Conservation (phyloP, 1,140 invertebrate genomes). For the Hydropsyche tenuis region DNA sequence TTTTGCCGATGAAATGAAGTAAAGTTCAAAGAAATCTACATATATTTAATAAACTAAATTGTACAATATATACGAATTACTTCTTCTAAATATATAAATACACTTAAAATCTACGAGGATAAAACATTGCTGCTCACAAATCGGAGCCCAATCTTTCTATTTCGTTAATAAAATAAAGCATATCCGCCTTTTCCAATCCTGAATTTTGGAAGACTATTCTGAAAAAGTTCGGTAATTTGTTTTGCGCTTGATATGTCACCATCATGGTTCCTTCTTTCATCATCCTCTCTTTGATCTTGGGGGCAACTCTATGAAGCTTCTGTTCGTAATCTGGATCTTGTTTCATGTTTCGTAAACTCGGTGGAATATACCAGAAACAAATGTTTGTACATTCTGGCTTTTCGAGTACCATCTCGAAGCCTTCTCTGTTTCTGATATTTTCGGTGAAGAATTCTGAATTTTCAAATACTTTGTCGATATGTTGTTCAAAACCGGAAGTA, state of each 20-base stretch:
- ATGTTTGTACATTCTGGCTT: conserved; percentile 92
- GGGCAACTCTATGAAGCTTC: conserved; percentile 82
- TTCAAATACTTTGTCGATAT: conserved; percentile 81
- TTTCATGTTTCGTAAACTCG: conserved; percentile 70
- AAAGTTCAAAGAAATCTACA: too few species aligned
- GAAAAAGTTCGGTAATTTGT: conserved; percentile 88
- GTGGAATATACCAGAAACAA: conserved; percentile 95
- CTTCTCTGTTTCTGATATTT: conserved; percentile 70
- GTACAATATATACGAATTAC: too few species aligned
- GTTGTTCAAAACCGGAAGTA: conserved; percentile 77
- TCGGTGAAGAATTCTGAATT: conserved; percentile 75
- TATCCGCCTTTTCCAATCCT: conserved; percentile 76
- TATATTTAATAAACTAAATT: too few species aligned
- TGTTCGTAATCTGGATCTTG: conserved; percentile 69
- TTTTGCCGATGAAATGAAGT: too few species aligned
- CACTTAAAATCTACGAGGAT: neutral
- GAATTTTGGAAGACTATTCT: conserved; percentile 92
- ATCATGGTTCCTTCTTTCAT: conserved; percentile 94
- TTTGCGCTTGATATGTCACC: conserved; percentile 91
- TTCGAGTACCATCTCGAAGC: conserved; percentile 77
- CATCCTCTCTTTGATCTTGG: conserved; percentile 92
- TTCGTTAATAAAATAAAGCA: conserved; percentile 86
- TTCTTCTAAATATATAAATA: neutral
- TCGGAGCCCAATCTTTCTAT: conserved; percentile 82
- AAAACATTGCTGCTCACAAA: conserved; percentile 58